Conservation (phyloP, 2,113 vertebrate genomes). For the Probosciger aterrimus region DNA sequence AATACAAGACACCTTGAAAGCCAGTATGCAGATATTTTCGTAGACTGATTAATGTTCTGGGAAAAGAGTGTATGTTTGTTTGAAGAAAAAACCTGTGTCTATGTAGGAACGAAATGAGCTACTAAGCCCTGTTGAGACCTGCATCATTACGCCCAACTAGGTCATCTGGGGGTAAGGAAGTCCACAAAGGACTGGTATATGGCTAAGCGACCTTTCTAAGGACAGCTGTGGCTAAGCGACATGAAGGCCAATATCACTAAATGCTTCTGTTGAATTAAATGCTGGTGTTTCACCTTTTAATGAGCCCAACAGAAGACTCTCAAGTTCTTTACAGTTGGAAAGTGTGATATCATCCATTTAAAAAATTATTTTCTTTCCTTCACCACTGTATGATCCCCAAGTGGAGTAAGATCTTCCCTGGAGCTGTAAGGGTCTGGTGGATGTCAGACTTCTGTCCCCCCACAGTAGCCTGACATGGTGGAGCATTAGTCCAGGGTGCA, state of each 20-base stretch:
- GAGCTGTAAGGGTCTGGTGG: background rate
- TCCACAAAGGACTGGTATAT: background rate
- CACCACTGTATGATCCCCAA: background rate
- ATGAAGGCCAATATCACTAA: background rate
- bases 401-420: background rate
- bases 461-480: fast-evolving
- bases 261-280: background rate
- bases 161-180: background rate
- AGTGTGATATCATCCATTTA: background rate
- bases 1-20: background rate
- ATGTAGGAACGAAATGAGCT: background rate
- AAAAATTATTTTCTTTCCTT: background rate
- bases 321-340: background rate
- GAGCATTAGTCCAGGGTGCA: background rate
- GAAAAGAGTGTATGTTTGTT: background rate
- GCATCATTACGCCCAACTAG: background rate
- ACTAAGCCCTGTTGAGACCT: background rate
- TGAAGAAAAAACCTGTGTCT: background rate
- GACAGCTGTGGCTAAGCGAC: background rate
- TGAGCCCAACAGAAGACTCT: background rate
- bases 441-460: fast-evolving
- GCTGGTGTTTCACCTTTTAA: background rate
- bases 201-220: background rate
- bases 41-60: background rate
- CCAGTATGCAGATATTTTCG: background rate